Base-by-base conservation (phyloP, 2,113 vertebrate genomes). In the Melanotaenia duboulayi region DNA sequence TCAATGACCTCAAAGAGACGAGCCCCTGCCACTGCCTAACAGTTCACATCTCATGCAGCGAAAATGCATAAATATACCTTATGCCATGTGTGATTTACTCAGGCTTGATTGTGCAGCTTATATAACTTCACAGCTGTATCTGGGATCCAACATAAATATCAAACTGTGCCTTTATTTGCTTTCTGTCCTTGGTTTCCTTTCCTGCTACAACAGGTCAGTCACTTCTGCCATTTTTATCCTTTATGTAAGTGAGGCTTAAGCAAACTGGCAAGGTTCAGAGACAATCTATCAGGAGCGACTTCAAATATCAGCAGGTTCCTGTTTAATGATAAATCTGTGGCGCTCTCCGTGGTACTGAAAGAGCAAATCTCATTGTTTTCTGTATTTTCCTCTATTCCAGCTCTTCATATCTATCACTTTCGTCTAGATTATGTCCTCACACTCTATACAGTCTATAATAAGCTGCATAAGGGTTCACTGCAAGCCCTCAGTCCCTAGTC, bases 331-430 rank as follows among this genome's bases (percentile, higher is more conserved):
- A 13, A 55, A 42, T 24, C 37, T 28, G 2, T 7, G 24, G 19
- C 40, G 1, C 40, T 68, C 52, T 57, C 65, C 40, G 8, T 57
- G 65, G 52, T 68, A 19, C 65, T 68, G 65, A 68, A 68, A n/a
- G 40, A 22, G 19, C 52, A 35, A 2, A 35, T 11, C 23, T 7
- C 10, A 19, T 20, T 23, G 20, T 19, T 39, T 16, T 51, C 12
- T 17, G 20, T 16, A 22, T 37, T 37, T 22, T 11, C 35, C 6
- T n/a, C 10, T 1, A 16, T 9, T 23, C 4, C 11, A 13, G 12
- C 9, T 16, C 24, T 35, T 12, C 14, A 28, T n/a, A 8, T 16
- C 5, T 13, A 5, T 7, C 7, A 42, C 20, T 37, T 16, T 22
- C 25, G 3, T 4, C 12, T 2, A 17, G 32, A n/a, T 50, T 16